These are phyloP conservation scores for Drosophila pseudotakahashii DNA, from an alignment of 2,888 invertebrate species.

Conservation along the genomic window DNA sequence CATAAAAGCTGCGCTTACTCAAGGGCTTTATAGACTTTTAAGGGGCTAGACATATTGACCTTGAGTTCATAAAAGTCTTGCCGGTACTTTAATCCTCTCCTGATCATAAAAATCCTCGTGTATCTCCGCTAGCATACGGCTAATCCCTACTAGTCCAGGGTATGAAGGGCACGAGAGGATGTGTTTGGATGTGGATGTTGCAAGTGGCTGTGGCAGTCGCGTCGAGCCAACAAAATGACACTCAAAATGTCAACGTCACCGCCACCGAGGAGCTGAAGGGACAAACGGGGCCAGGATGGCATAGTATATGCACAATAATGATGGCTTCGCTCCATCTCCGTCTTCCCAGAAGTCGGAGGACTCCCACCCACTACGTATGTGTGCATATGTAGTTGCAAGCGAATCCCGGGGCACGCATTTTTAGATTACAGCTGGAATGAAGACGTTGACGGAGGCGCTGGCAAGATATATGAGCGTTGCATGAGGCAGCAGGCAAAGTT, in stretches of 20 bases:
- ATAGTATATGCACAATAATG: slow-evolving; percentile 42
- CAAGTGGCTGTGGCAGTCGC: slow-evolving; percentile 24
- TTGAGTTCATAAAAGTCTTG: not conserved
- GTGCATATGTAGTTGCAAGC: not conserved
- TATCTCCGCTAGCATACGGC: not conserved
- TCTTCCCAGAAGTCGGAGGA: not conserved
- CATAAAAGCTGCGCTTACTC: not conserved
- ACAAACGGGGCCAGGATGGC: slow-evolving; percentile 20
- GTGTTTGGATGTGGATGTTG: slow-evolving; percentile 2
- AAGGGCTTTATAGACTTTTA: not conserved
- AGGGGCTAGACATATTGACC: not conserved
- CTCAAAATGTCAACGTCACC: slow-evolving; percentile 75
- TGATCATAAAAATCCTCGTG: not conserved
- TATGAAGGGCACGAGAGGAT: not conserved
- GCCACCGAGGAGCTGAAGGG: slow-evolving; percentile 17
- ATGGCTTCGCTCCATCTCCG: not conserved
- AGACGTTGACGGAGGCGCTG: slow-evolving; percentile 26
- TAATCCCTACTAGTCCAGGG: not conserved
- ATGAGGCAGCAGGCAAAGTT: slow-evolving; percentile 23
- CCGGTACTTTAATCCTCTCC: not conserved
- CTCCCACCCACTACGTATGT: not conserved
- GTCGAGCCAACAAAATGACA: slow-evolving; percentile 54
- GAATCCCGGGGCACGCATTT: slow-evolving; percentile 16
- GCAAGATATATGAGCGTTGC: slow-evolving; percentile 58
- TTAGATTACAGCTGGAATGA: slow-evolving; percentile 14